Evolutionary conservation across 2,797 vertebrate species (phyloP), one percentile per base, ranked within the genome.

Genomic region (Chaunax sp.): DNA sequence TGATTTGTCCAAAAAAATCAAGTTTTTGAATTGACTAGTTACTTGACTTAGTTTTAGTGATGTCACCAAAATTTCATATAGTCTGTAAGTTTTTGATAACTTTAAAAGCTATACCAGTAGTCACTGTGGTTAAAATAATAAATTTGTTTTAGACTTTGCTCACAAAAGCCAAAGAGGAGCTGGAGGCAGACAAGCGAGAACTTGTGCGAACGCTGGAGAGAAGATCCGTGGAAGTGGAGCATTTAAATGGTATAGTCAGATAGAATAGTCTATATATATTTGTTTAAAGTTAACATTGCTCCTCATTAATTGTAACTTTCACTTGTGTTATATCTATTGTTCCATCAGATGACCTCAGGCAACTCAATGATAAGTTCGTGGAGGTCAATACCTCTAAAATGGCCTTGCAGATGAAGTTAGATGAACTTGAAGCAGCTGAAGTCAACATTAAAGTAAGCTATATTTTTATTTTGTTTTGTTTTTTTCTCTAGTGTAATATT

Each of bases 181-280:
- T 98, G 82, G 97, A 98, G 85, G 89, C 92, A 69, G 97, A 99
- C 83, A 99, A 99, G 78, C 92, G 95, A 84, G 97, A 99, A 77
- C 93, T 99, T 78, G 90, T 98, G 18, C 94, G 95, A 72, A 96
- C 94, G 2, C 94, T 96, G 80, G 97, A 99, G 55, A 96, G 94
- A 78, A 90, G 95, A 5, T 95, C 95, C 44, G 92, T 95, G 85
- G 96, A 99, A 85, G 90, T 97, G 9, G 95, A 98, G 61, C 93
- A 96, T 88, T 90, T 97, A 87, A 96, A 95, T 26, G 98, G 98
- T 99, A 94, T 49, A 82, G 18, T 4, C 1, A 13, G 3, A 60
- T 71, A 0, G n/a, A 57, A 13, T 26, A 11, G 4, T 30, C 0
- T 50, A 0, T 2, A 49, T 15, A 7, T 0, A 10, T 33, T 35